Evolutionary conservation across 2,113 vertebrate genomes (phyloP).

Genomic region (Lagopus leucura): DNA sequence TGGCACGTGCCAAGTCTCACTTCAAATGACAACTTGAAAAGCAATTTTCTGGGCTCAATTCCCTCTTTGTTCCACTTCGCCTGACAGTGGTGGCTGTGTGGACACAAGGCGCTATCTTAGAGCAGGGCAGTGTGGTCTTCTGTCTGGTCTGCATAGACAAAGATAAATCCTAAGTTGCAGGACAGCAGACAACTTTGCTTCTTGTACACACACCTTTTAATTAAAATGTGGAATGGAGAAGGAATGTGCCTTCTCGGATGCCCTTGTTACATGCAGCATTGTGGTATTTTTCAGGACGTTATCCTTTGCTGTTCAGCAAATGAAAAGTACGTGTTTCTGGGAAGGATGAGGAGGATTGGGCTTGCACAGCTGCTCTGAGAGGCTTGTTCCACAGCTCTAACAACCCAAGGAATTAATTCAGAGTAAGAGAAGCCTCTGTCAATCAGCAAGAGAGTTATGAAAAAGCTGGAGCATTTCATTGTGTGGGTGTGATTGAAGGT

Average conservation of each 20-base stretch:
- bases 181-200: neutral
- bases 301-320: neutral
- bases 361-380: neutral
- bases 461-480: neutral
- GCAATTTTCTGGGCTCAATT: neutral
- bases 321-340: neutral
- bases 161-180: neutral
- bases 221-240: fast-evolving
- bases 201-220: neutral
- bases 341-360: neutral
- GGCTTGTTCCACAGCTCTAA: neutral
- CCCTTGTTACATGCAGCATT: neutral
- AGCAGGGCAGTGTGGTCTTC: neutral
- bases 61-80: neutral
- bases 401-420: neutral
- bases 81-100: neutral
- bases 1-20: neutral
- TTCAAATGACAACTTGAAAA: neutral
- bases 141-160: neutral
- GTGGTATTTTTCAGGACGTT: neutral
- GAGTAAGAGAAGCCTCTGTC: neutral
- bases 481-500: neutral
- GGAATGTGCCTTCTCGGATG: no score
- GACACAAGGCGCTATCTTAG: fast-evolving
- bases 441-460: neutral